Conservation (phyloP, 2,888 invertebrate species). For the Deladenus siricidicola region DNA sequence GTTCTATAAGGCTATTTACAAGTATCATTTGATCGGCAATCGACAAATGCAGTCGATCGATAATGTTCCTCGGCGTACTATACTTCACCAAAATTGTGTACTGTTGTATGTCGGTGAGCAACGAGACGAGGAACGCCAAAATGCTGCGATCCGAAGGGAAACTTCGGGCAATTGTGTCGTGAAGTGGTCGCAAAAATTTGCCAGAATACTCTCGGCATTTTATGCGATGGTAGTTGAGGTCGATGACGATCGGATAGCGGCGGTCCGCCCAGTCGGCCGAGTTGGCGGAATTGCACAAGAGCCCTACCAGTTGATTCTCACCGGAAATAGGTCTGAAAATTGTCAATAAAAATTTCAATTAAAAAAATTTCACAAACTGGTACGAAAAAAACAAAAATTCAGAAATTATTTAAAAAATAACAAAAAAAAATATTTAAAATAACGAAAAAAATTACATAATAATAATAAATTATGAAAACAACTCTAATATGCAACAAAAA, state of each 20-base stretch:
- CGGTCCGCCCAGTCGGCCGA: not conserved
- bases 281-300: conserved; percentile 11
- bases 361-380: not conserved
- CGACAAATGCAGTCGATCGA: conserved; percentile 11
- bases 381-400: not conserved
- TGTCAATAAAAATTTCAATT: not conserved
- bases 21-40: conserved; percentile 12
- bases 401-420: too few relatives aligned
- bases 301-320: conserved; percentile 15
- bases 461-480: too few relatives aligned
- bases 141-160: conserved; percentile 16
- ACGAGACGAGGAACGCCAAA: conserved; percentile 2
- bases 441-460: too few relatives aligned
- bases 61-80: conserved; percentile 1
- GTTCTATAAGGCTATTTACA: conserved; percentile 11
- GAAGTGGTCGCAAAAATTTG: not conserved
- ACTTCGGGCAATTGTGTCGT: not conserved
- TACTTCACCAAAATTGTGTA: conserved; percentile 7
- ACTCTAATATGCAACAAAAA: too few relatives aligned
- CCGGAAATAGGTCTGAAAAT: not conserved
- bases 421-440: too few relatives aligned
- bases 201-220: conserved; percentile 4
- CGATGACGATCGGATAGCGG: conserved; percentile 14
- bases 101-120: conserved; percentile 13
- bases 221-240: conserved; percentile 24